Evolutionary conservation across 2,888 invertebrate species (phyloP), one percentile per base, ranked within the genome.

Genomic region (Drosophila affinis): DNA sequence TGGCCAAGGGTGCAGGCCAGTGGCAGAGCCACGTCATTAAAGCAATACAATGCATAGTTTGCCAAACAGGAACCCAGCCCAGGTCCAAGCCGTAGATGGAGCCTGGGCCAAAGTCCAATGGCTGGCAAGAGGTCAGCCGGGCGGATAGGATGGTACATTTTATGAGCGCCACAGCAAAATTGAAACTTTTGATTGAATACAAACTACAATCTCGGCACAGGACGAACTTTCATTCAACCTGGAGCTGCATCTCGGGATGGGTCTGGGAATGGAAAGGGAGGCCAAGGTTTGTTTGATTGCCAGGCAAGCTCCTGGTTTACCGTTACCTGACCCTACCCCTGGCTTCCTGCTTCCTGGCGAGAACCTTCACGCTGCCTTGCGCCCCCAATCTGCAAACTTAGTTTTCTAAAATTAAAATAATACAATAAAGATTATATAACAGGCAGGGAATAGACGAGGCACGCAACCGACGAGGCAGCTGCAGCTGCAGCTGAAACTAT

Each of bases 141-240:
- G 55, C 54, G 54, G 18, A 46, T 44, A 32, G 59, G 62, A 47
- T 44, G 46, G 58, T 55, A 55, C 69, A 71, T 75, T 81, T 76
- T 75, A 80, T 76, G 75, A 77, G 74, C 63, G 60, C 59, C 69
- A 54, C 69, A 78, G 75, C 75, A 79, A 83, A 85, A 85, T 85
- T 76, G 79, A 83, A 86, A 87, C 79, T 86, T 86, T 86, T 87
- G 85, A 86, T 86, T 87, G 85, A 86, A 86, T 78, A 83, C 83
- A 83, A 86, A 79, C 88, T 83, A 72, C 81, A 87, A 81, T 78
- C 78, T 84, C 75, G 59, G 64, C 61, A 45, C 51, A 53, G 73
- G 46, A 77, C 64, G 27, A 73, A 76, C 62, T 79, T 77, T 48
- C 78, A 61, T 69, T 62, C 55, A 77, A 71, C 62, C 24, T 56